Percentiles rank a stretch among this genome's conserved stretches.
Evolutionary conservation across 2,888 invertebrate genomes (phyloP).

Genomic region (Auanema sp.): DNA sequence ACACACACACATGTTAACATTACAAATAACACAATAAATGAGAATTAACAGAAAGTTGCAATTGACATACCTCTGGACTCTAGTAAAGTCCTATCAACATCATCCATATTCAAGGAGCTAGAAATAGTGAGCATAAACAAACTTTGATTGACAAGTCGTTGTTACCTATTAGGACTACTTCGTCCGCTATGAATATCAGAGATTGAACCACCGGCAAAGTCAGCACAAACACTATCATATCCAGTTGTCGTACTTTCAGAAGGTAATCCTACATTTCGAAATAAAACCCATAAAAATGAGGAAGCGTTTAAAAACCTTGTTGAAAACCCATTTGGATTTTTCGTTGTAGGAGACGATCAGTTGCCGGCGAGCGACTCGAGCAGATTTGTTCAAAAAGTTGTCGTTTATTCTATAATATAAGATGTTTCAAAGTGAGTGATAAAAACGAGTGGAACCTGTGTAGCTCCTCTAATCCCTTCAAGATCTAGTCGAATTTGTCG

Average conservation of each 20-base stretch:
- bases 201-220: slow-evolving; percentile 16
- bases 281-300: neutral
- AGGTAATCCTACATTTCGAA: slow-evolving; percentile 9
- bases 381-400: slow-evolving; percentile 19
- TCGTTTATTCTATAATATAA: slow-evolving; percentile 17
- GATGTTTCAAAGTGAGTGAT: neutral
- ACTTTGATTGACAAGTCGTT: no score
- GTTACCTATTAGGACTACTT: slow-evolving; percentile 15
- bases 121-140: no score
- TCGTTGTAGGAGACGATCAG: slow-evolving; percentile 16
- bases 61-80: no score
- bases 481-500: slow-evolving; percentile 19
- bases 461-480: slow-evolving; percentile 17
- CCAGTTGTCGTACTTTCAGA: slow-evolving; percentile 18
- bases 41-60: no score
- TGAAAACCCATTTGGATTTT: slow-evolving; percentile 20
- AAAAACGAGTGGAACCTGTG: slow-evolving; percentile 11
- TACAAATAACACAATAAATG: no score
- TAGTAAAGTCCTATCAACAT: no score
- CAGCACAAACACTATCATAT: slow-evolving; percentile 20
- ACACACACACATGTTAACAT: no score
- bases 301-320: slow-evolving; percentile 8
- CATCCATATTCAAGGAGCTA: no score
- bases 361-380: slow-evolving; percentile 1
- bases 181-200: slow-evolving; percentile 9